phyloP scores from a whole-genome alignment of 2,888 invertebrate species.

The Taenaris catops region DNA sequence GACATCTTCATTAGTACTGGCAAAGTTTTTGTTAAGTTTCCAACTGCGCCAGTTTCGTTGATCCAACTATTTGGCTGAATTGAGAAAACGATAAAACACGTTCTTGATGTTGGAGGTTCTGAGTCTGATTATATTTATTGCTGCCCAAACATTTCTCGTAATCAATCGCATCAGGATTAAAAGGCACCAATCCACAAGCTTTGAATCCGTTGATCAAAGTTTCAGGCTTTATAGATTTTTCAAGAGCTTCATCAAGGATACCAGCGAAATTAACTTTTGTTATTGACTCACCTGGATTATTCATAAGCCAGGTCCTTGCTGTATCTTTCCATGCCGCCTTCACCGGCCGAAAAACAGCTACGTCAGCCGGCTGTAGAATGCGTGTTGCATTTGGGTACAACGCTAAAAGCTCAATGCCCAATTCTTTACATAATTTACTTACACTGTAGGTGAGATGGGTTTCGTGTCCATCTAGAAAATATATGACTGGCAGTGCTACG shows the following conservation, averaged over 20 bases:
- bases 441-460: constrained; percentile 20
- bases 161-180: constrained; percentile 1
- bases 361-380: constrained; percentile 7
- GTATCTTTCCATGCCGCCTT: constrained; percentile 5
- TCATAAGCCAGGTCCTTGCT: constrained; percentile 2
- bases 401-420: constrained; percentile 6
- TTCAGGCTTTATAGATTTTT: background rate
- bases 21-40: too few species aligned
- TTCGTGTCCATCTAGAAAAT: constrained; percentile 27
- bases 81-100: too few species aligned
- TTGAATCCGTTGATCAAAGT: constrained; percentile 10
- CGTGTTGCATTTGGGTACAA: constrained; percentile 9
- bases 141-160: constrained; percentile 13
- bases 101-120: too few species aligned
- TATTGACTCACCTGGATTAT: constrained; percentile 1
- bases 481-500: constrained; percentile 19
- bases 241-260: constrained; percentile 2
- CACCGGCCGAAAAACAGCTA: constrained; percentile 6
- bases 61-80: too few species aligned
- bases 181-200: constrained; percentile 7
- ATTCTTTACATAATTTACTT: constrained; percentile 11
- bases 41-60: too few species aligned
- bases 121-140: too few species aligned
- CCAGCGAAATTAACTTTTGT: constrained; percentile 8
- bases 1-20: too few species aligned